Conservation (phyloP, 2,113 vertebrate genomes). For the Vulpes lagopus region DNA sequence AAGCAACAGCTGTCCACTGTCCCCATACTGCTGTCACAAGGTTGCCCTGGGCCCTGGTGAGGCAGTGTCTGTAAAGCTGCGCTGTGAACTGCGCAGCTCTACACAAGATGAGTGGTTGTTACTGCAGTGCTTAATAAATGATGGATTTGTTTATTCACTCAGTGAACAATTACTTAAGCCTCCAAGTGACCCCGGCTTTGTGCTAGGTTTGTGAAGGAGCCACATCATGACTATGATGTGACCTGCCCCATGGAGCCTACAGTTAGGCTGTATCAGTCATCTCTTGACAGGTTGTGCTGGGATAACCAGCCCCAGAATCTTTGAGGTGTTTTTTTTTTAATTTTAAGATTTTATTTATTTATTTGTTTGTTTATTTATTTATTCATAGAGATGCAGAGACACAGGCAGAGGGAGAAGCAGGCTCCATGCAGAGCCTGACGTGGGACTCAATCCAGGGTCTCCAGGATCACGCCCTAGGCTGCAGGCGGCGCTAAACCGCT, state of each 20-base stretch:
- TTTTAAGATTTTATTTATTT: too few species aligned
- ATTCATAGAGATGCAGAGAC: too few species aligned
- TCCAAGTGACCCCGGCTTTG: neutral
- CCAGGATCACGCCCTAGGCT: too few species aligned
- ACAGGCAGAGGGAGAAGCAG: too few species aligned
- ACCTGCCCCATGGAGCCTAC: neutral
- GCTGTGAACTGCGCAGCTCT: neutral
- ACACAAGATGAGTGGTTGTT: neutral
- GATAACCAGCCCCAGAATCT: neutral
- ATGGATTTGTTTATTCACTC: neutral
- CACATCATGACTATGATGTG: neutral
- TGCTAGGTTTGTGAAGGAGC: slow-evolving; percentile 20
- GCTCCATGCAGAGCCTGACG: too few species aligned
- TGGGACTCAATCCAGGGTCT: too few species aligned
- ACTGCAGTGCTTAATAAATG: neutral
- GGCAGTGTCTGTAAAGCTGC: neutral
- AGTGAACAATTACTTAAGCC: slow-evolving; percentile 27
- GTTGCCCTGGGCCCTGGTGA: neutral
- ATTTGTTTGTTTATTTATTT: too few species aligned
- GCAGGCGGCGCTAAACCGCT: too few species aligned
- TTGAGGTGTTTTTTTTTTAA: neutral
- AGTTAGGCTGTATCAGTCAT: slow-evolving; percentile 33
- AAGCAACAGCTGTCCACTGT: neutral
- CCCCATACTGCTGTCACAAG: neutral
- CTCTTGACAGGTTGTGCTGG: neutral